These are phyloP conservation scores for Chloroclysta siterata DNA, from an alignment of 2,888 invertebrate genomes.

Conservation along the genomic window DNA sequence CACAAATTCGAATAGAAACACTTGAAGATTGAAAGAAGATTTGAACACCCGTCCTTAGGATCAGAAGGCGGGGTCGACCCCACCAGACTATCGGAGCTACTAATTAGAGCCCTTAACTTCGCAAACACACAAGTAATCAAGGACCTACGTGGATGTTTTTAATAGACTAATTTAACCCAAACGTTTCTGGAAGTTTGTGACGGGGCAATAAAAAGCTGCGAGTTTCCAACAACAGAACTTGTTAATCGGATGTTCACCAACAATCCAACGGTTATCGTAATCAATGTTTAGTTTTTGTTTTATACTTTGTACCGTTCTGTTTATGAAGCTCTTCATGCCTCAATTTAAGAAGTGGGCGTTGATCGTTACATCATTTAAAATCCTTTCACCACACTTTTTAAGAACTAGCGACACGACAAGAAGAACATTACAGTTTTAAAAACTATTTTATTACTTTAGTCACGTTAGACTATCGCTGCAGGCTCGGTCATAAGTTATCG, in stretches of 20 bases:
- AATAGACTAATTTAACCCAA: constrained; percentile 36
- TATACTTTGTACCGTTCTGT: too few relatives aligned
- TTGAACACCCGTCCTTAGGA: neutral
- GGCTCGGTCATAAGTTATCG: too few relatives aligned
- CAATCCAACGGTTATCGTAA: neutral
- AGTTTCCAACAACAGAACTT: constrained; percentile 19
- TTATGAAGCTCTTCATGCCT: too few relatives aligned
- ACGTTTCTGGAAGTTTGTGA: constrained; percentile 35
- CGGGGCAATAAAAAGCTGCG: constrained; percentile 33
- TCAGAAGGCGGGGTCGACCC: neutral
- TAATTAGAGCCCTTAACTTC: neutral
- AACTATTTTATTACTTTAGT: too few relatives aligned
- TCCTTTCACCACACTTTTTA: too few relatives aligned
- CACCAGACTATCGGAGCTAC: neutral
- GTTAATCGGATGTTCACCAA: constrained; percentile 5
- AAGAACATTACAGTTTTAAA: too few relatives aligned
- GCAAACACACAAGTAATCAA: constrained; percentile 17
- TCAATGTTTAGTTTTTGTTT: neutral
- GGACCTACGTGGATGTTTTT: constrained; percentile 30
- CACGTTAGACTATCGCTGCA: too few relatives aligned
- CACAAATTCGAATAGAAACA: too few relatives aligned
- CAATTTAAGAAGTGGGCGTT: too few relatives aligned
- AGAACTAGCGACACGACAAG: too few relatives aligned
- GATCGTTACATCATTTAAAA: too few relatives aligned
- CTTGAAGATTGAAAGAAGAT: too few relatives aligned